These are phyloP conservation scores for Choreutis nemorana DNA, from an alignment of 2,888 invertebrate genomes.

Conservation along the genomic window DNA sequence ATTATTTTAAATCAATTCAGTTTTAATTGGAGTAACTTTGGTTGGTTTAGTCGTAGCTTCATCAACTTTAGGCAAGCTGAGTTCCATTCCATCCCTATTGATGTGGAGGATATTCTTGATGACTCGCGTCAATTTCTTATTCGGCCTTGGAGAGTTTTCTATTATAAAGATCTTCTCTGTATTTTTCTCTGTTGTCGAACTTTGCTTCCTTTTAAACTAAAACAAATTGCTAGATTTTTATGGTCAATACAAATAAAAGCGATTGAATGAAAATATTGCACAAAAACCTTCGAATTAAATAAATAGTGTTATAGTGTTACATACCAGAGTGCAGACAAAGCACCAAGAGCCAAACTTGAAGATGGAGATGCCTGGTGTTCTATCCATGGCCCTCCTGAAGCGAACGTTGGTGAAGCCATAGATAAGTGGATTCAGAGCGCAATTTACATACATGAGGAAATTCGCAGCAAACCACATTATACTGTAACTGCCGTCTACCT, in stretches of 20 bases:
- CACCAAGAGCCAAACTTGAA: constrained; percentile 53
- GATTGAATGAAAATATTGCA: too few relatives aligned
- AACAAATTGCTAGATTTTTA: constrained; percentile 5
- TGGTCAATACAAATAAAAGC: too few relatives aligned
- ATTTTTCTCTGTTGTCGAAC: constrained; percentile 28
- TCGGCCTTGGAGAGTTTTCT: constrained; percentile 34
- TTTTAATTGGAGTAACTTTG: constrained; percentile 43
- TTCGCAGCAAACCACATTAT: constrained; percentile 74
- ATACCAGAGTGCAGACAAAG: constrained; percentile 36
- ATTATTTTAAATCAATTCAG: constrained; percentile 20
- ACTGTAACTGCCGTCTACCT: constrained; percentile 66
- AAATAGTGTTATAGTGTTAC: constrained; percentile 7
- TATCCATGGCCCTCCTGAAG: constrained; percentile 72
- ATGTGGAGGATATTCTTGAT: constrained; percentile 47
- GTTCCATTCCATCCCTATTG: constrained; percentile 40
- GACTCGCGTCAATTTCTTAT: constrained; percentile 32
- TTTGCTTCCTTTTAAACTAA: constrained; percentile 30
- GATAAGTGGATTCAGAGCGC: constrained; percentile 79
- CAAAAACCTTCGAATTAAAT: too few relatives aligned
- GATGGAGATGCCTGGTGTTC: constrained; percentile 54
- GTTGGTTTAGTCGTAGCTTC: constrained; percentile 48
- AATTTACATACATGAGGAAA: constrained; percentile 74
- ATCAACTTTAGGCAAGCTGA: constrained; percentile 36
- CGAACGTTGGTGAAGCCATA: constrained; percentile 79
- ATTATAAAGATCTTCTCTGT: constrained; percentile 48